Evolutionary conservation across 2,797 vertebrate species (phyloP).

Genomic region (Arrhamphus sclerolepis): DNA sequence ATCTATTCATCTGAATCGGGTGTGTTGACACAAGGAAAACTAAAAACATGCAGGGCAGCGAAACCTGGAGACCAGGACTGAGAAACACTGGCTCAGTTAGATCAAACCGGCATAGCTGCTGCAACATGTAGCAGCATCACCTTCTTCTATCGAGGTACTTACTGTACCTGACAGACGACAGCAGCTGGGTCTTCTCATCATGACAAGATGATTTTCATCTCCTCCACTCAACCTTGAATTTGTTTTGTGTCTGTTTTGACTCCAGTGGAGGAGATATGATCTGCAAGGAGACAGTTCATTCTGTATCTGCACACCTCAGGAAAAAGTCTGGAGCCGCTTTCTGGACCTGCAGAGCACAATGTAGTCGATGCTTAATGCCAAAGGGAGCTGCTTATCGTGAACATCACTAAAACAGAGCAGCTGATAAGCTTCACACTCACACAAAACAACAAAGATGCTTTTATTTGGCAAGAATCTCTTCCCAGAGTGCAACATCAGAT

Average conservation of each 20-base stretch:
- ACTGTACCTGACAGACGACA: neutral
- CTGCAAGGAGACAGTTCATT: conserved; percentile 48
- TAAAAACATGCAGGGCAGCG: no score
- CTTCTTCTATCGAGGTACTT: neutral
- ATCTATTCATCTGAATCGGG: no score
- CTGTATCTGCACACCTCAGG: conserved; percentile 33
- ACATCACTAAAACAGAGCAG: no score
- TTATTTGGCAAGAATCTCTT: no score
- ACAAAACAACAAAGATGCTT: no score
- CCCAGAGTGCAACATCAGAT: no score
- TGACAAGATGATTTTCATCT: conserved; percentile 29
- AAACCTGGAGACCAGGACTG: no score
- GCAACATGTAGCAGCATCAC: neutral
- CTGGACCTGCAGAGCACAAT: conserved; percentile 29
- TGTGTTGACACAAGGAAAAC: no score
- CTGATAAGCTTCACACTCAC: no score
- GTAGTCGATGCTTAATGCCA: conserved; percentile 2
- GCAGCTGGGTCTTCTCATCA: conserved; percentile 11
- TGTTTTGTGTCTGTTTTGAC: conserved; percentile 62
- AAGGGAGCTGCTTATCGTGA: conserved; percentile 6
- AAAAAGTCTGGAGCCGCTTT: conserved; percentile 40
- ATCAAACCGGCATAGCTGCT: no score
- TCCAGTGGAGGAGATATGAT: conserved; percentile 52
- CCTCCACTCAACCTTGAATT: conserved; percentile 23
- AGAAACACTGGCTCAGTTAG: no score